Conservation (phyloP, 2,113 vertebrate genomes). For the Pterophyllum scalare region DNA sequence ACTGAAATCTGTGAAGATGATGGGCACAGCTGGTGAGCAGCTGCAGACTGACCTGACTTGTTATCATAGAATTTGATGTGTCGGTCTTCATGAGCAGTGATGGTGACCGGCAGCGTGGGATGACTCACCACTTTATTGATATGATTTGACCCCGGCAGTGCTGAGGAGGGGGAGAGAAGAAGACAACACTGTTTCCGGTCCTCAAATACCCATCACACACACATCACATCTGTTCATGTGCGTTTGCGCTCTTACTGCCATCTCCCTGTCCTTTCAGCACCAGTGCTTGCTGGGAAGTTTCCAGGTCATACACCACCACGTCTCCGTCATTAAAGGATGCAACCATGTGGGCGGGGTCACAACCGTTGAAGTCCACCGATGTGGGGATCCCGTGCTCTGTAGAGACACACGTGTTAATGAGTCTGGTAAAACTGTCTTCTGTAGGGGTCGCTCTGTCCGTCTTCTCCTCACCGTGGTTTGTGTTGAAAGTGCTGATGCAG, state of each 20-base stretch:
- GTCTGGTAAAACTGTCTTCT: background rate
- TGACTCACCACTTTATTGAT: slow-evolving; percentile 98
- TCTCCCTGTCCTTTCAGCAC: slow-evolving; percentile 91
- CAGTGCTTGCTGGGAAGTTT: slow-evolving; percentile 91
- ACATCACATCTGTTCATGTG: background rate
- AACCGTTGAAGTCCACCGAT: slow-evolving; percentile 95
- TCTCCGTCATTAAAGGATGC: slow-evolving; percentile 91
- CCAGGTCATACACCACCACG: slow-evolving; percentile 93
- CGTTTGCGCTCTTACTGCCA: slow-evolving; percentile 77
- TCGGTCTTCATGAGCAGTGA: slow-evolving; percentile 96
- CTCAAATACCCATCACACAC: background rate
- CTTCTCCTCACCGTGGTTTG: slow-evolving; percentile 82
- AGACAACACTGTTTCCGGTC: background rate
- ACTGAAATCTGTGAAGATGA: background rate
- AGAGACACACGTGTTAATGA: background rate
- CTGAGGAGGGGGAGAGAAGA: slow-evolving; percentile 63
- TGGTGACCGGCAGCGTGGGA: slow-evolving; percentile 96
- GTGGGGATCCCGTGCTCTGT: slow-evolving; percentile 93
- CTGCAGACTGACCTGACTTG: slow-evolving; percentile 90
- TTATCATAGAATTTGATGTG: slow-evolving; percentile 99
- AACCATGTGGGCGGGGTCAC: slow-evolving; percentile 96
- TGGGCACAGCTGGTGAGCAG: background rate
- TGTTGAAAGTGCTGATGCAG: slow-evolving; percentile 94
- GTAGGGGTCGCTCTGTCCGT: background rate
- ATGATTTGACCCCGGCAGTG: slow-evolving; percentile 86